Percentiles rank a stretch among this genome's conserved stretches.
Conservation (phyloP, 2,113 vertebrate species). For the Otis tarda region DNA sequence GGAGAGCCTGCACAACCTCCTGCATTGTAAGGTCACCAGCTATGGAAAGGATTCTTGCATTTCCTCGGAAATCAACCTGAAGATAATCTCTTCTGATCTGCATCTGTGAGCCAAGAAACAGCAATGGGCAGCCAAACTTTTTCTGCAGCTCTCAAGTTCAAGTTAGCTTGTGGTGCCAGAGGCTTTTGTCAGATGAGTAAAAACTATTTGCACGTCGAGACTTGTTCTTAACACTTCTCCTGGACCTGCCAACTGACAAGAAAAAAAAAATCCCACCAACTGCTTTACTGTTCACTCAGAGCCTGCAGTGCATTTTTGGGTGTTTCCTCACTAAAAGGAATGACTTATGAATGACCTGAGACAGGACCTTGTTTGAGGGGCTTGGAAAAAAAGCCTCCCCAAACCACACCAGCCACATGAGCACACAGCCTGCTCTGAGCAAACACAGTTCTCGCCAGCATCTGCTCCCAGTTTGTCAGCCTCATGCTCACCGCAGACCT, state of each 20-base stretch:
- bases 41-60: background rate
- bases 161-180: background rate
- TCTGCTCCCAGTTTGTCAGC: background rate
- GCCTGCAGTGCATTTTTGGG: background rate
- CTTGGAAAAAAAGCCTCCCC: background rate
- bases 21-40: background rate
- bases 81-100: background rate
- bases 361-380: background rate
- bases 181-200: background rate
- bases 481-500: background rate
- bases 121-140: background rate
- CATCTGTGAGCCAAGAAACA: background rate
- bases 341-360: background rate
- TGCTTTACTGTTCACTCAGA: background rate
- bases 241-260: background rate
- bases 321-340: background rate
- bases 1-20: background rate
- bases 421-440: accelerated
- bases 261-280: background rate
- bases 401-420: background rate
- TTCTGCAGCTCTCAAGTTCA: background rate
- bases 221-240: background rate
- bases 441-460: background rate
- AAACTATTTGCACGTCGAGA: background rate
- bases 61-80: background rate